Evolutionary conservation across 1,140 invertebrate genomes (phyloP).

Genomic region (Pararge aegeria): DNA sequence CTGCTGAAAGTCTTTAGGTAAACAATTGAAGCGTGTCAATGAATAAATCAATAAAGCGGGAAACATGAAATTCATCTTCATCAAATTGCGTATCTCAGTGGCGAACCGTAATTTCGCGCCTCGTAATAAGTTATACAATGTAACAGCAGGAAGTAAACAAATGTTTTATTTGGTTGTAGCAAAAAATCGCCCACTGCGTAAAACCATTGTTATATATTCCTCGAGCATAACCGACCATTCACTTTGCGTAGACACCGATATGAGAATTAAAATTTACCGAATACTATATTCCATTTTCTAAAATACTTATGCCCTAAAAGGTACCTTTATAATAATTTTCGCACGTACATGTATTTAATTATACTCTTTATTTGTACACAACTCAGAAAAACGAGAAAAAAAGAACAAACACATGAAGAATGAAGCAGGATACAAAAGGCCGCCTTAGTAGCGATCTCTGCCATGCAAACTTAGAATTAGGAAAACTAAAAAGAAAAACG

Average conservation of each 20-base stretch:
- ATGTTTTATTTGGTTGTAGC: constrained; percentile 14
- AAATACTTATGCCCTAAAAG: no score
- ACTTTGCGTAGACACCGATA: constrained; percentile 5
- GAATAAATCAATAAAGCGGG: background rate
- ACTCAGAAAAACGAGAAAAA: no score
- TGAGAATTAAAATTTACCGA: background rate
- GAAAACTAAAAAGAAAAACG: no score
- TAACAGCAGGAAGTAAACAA: constrained; percentile 25
- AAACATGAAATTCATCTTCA: constrained; percentile 7
- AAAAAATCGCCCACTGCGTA: constrained; percentile 20
- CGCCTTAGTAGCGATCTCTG: no score
- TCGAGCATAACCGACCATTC: constrained; percentile 17
- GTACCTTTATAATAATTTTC: no score
- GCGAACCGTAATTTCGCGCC: constrained; percentile 11
- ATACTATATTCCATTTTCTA: no score
- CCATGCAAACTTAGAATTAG: no score
- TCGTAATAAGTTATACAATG: constrained; percentile 26
- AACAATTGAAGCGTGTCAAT: background rate
- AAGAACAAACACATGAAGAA: no score
- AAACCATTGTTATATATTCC: constrained; percentile 22
- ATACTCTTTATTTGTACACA: no score
- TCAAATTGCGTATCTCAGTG: constrained; percentile 14
- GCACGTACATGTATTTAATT: no score
- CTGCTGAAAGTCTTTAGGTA: background rate
- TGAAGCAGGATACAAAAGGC: no score